phyloP scores from a whole-genome alignment of 1,140 invertebrate genomes.

The Tenebrio molitor region DNA sequence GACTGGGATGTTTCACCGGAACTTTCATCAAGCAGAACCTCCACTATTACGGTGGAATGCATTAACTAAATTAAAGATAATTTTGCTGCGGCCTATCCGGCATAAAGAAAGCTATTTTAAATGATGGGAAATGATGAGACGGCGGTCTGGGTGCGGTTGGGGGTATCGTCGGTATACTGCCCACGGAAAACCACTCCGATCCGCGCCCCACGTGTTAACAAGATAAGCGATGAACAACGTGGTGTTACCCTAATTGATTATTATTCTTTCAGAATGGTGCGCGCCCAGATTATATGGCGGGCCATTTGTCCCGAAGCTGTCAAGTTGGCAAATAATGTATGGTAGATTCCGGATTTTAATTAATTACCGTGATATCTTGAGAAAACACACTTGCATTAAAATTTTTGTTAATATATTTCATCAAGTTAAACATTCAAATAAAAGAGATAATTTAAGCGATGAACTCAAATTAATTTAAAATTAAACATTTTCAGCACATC shows the following conservation, averaged over 20 bases:
- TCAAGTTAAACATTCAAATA: no score
- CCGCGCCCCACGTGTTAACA: conserved; percentile 39
- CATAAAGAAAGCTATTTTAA: conserved; percentile 45
- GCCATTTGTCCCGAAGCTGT: conserved; percentile 8
- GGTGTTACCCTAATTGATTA: conserved; percentile 39
- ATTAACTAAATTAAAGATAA: conserved; percentile 49
- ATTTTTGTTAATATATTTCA: no score
- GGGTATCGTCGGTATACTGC: conserved; percentile 3
- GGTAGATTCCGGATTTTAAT: no score
- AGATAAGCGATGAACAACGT: conserved; percentile 30
- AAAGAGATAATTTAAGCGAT: no score
- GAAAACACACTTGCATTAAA: no score
- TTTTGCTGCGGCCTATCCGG: conserved; percentile 24
- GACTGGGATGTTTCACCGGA: no score
- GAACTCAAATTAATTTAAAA: no score
- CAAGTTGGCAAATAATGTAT: no score
- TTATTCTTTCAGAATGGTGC: conserved; percentile 35
- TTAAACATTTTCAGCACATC: no score
- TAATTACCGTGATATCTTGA: no score
- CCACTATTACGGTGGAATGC: conserved; percentile 31
- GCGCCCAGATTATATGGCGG: conserved; percentile 7
- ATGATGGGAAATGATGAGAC: conserved; percentile 45
- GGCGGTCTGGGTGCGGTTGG: conserved; percentile 36
- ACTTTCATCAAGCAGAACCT: no score
- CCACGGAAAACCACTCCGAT: background rate